Evolutionary conservation across 2,888 invertebrate species (phyloP).

Genomic region (Leptinotarsa juncta): DNA sequence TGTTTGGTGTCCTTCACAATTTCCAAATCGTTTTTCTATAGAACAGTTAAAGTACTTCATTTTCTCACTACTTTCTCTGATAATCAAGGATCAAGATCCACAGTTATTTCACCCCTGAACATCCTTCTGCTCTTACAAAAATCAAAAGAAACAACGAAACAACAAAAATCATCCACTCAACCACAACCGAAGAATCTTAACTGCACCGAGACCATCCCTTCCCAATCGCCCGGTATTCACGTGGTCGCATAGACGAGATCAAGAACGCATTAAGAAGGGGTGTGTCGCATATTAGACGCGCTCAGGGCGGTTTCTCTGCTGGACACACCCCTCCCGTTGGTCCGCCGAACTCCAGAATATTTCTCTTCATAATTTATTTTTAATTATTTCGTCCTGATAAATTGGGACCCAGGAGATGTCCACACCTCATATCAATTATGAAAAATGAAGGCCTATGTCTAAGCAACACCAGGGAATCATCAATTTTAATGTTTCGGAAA

Average conservation of each 20-base stretch:
- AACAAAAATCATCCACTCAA: neutral
- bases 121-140: neutral
- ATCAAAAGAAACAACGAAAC: neutral
- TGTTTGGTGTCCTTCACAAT: no score
- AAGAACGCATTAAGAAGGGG: slow-evolving; percentile 30
- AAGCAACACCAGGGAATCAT: slow-evolving; percentile 38
- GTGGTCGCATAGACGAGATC: slow-evolving; percentile 24
- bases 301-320: slow-evolving; percentile 55
- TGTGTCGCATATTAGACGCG: slow-evolving; percentile 61
- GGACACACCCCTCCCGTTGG: slow-evolving; percentile 56
- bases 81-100: no score
- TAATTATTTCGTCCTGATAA: slow-evolving; percentile 54
- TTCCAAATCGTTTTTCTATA: no score
- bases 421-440: slow-evolving; percentile 47
- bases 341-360: slow-evolving; percentile 46
- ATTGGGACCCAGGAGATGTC: slow-evolving; percentile 43
- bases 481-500: slow-evolving; percentile 33
- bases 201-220: slow-evolving; percentile 24
- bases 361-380: slow-evolving; percentile 51
- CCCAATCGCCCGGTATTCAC: slow-evolving; percentile 22
- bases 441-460: slow-evolving; percentile 40
- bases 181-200: neutral
- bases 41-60: no score
- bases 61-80: no score
- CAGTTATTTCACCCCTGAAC: neutral